Evolutionary conservation across 2,888 invertebrate genomes (phyloP).

Genomic region (Tryphoninae sp.): DNA sequence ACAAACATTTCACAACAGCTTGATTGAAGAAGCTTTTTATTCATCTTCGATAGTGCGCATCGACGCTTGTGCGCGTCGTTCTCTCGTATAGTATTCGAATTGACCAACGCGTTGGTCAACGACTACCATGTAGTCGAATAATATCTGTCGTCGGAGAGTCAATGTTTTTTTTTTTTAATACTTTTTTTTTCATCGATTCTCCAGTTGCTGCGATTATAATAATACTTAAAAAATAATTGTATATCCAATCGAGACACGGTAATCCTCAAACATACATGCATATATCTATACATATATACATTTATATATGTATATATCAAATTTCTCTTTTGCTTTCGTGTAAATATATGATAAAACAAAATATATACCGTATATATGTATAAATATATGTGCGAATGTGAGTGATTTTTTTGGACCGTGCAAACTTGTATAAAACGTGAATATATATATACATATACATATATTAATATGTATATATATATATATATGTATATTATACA

Average conservation of each 20-base stretch:
- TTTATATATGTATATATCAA: slow-evolving; percentile 41
- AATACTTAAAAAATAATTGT: slow-evolving; percentile 7
- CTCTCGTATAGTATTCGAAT: slow-evolving; percentile 49
- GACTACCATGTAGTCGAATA: slow-evolving; percentile 75
- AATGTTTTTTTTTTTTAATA: neutral
- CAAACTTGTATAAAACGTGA: slow-evolving; percentile 47
- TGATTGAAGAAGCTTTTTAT: slow-evolving; percentile 5
- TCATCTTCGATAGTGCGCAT: slow-evolving; percentile 5
- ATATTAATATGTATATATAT: slow-evolving; percentile 41
- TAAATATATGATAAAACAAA: slow-evolving; percentile 8
- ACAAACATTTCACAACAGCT: neutral
- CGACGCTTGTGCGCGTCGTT: slow-evolving; percentile 55
- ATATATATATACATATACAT: slow-evolving; percentile 53
- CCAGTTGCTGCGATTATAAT: neutral
- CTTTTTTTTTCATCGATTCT: slow-evolving; percentile 31
- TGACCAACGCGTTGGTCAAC: slow-evolving; percentile 68
- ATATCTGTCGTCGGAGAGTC: slow-evolving; percentile 39
- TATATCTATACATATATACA: slow-evolving; percentile 44
- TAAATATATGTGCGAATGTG: slow-evolving; percentile 22
- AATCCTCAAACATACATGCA: slow-evolving; percentile 17
- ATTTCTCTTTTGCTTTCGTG: slow-evolving; percentile 20
- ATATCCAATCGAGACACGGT: slow-evolving; percentile 10
- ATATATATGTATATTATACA: slow-evolving; percentile 41
- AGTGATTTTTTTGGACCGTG: slow-evolving; percentile 40
- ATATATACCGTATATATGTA: slow-evolving; percentile 35